phyloP scores from a whole-genome alignment of 2,888 invertebrate species.

The Eumerus sabulonum region DNA sequence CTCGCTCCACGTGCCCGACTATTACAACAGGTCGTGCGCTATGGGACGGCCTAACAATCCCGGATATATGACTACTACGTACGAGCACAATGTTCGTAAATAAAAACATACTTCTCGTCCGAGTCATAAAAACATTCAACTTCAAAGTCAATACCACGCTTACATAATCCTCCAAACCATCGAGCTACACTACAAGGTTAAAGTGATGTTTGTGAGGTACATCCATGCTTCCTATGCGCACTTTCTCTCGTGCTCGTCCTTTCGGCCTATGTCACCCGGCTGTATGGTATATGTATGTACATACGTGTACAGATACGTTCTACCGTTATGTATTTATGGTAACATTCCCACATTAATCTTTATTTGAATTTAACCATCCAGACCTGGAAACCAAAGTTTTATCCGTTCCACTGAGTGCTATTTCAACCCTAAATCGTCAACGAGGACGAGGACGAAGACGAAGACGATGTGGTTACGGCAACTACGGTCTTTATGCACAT shows the following conservation, averaged over 20 bases:
- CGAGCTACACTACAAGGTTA: conserved; percentile 52
- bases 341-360: conserved; percentile 68
- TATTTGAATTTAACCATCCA: conserved; percentile 64
- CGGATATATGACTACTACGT: too few relatives aligned
- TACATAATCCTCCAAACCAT: conserved; percentile 29
- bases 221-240: conserved; percentile 8
- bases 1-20: too few relatives aligned
- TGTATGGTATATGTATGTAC: neutral
- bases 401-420: conserved; percentile 67
- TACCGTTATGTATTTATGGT: conserved; percentile 34
- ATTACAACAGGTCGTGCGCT: too few relatives aligned
- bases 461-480: neutral
- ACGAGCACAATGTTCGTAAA: too few relatives aligned
- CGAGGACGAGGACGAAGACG: conserved; percentile 19
- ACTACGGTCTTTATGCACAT: too few relatives aligned
- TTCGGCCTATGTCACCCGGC: neutral
- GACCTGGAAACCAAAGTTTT: conserved; percentile 52
- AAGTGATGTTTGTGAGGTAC: conserved; percentile 3
- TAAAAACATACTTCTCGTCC: neutral
- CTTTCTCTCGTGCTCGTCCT: neutral
- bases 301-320: conserved; percentile 1
- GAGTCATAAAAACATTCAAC: conserved; percentile 8
- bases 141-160: conserved; percentile 49
- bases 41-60: too few relatives aligned
- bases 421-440: conserved; percentile 63